phyloP scores from a whole-genome alignment of 2,113 vertebrate species.

The Psephotus haematonotus region DNA sequence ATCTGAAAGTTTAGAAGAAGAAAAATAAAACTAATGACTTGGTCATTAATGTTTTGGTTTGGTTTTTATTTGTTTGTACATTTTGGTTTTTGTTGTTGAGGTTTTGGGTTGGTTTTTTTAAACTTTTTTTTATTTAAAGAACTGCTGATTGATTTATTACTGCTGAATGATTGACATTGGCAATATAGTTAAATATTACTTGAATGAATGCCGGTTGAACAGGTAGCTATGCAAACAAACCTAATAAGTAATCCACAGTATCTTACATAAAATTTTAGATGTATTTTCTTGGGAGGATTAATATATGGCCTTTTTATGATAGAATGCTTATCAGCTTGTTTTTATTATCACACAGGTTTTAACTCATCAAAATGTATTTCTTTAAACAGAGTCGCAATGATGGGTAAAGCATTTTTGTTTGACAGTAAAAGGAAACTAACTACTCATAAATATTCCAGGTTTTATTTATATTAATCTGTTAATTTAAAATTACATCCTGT shows the following conservation, averaged over 20 bases:
- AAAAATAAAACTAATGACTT: neutral
- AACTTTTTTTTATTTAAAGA: neutral
- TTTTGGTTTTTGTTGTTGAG: neutral
- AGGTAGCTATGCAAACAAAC: neutral
- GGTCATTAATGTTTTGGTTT: rapidly evolving
- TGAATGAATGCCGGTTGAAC: neutral
- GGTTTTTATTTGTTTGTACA: neutral
- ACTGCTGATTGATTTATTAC: neutral
- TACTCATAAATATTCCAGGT: neutral
- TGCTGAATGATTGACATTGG: neutral
- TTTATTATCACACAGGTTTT: neutral
- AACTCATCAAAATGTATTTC: neutral
- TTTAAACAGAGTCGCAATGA: neutral
- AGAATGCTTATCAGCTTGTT: neutral
- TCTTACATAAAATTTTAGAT: neutral
- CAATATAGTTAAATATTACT: neutral
- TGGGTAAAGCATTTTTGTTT: neutral
- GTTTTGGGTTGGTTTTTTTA: rapidly evolving
- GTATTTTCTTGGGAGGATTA: neutral
- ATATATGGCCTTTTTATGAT: neutral
- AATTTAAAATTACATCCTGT: neutral
- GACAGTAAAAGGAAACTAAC: neutral
- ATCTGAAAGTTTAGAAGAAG: neutral
- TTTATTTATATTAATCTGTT: neutral
- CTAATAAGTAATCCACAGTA: neutral